phyloP scores from a whole-genome alignment of 2,797 vertebrate genomes.

The Rhynchotus rufescens region DNA sequence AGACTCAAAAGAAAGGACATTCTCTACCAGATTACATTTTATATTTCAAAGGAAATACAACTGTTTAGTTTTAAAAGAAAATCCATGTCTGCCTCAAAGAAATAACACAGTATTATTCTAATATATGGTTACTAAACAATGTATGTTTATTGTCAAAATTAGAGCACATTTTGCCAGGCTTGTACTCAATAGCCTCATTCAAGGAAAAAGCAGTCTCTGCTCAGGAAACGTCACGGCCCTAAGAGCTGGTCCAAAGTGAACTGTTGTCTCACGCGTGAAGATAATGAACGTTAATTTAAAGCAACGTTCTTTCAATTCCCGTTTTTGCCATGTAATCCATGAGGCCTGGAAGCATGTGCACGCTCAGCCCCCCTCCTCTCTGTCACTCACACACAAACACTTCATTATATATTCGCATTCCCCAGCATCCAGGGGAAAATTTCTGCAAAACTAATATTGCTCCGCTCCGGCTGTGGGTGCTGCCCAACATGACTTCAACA shows the following conservation, averaged over 20 bases:
- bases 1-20: not conserved
- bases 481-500: not conserved
- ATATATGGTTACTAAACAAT: not conserved
- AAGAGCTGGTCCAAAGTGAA: conserved; percentile 62
- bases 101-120: not conserved
- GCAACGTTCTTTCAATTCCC: conserved; percentile 61
- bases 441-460: conserved; percentile 31
- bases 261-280: conserved; percentile 55
- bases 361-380: not conserved
- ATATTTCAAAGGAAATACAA: conserved; percentile 11
- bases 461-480: not conserved
- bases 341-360: conserved; percentile 43
- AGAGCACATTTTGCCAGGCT: conserved; percentile 27
- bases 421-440: not conserved
- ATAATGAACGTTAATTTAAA: conserved; percentile 70
- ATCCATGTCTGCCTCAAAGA: not conserved
- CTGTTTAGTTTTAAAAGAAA: not conserved
- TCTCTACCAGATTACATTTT: not conserved
- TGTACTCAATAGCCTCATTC: conserved; percentile 6
- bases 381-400: conserved; percentile 28
- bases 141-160: conserved; percentile 29
- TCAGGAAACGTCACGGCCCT: conserved; percentile 28
- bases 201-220: conserved; percentile 25
- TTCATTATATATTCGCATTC: conserved; percentile 31
- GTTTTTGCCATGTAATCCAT: conserved; percentile 32